Percentiles rank a stretch among this genome's conserved stretches.
Conservation (phyloP, 2,888 invertebrate genomes). For the Lasioglossum zephyrum region DNA sequence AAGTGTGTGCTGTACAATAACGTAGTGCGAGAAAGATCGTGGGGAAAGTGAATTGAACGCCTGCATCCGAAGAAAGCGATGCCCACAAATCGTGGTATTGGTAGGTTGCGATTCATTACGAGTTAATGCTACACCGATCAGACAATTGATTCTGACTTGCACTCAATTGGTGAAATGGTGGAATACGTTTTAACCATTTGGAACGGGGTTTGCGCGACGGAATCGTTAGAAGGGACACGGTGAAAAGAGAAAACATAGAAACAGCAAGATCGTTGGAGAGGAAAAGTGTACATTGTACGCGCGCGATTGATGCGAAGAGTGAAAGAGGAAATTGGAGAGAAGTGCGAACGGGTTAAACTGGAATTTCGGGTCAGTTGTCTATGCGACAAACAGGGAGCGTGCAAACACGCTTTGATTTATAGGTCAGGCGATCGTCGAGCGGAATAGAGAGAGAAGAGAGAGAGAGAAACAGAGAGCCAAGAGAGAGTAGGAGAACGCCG, state of each 20-base stretch:
- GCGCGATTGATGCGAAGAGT: conserved; percentile 21
- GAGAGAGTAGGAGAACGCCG: neutral
- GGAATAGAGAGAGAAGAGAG: conserved; percentile 32
- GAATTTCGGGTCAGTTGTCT: conserved; percentile 66
- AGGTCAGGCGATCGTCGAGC: conserved; percentile 66
- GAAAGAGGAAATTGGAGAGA: conserved; percentile 17
- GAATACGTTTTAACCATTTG: neutral
- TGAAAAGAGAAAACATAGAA: neutral
- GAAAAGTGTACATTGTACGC: conserved; percentile 24
- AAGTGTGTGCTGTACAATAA: no score
- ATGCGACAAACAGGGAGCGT: conserved; percentile 65
- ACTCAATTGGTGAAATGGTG: neutral
- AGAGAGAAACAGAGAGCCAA: neutral
- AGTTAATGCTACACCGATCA: no score
- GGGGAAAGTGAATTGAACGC: no score
- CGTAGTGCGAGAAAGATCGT: no score
- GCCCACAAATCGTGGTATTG: no score
- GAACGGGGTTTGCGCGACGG: neutral
- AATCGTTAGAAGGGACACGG: neutral
- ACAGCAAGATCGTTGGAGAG: neutral
- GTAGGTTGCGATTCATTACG: no score
- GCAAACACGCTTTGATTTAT: conserved; percentile 76
- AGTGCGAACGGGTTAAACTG: conserved; percentile 61
- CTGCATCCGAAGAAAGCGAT: no score
- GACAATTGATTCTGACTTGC: no score